Base-by-base conservation (phyloP, 2,888 invertebrate genomes). In the Cheilosia urbana region DNA sequence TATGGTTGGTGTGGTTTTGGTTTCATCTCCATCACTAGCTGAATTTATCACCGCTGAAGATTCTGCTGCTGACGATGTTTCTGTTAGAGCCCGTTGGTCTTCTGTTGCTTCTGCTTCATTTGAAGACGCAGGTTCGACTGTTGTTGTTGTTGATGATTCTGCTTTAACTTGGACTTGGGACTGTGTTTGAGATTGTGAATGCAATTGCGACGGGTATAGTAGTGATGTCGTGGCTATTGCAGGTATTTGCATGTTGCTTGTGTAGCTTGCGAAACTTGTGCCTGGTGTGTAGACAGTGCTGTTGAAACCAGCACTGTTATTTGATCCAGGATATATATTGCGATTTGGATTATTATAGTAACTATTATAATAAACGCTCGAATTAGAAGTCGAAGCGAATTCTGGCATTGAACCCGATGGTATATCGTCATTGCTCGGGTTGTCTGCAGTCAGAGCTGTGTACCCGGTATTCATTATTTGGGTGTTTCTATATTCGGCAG, bases 311-410 rank as follows among this genome's bases (percentile, higher is more conserved):
- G 63, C 66, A 82, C 76, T 88, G 73, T 87, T 78, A 84, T 69
- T 73, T 83, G 73, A 71, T 71, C 60, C 87, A 87, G 76, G 60
- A 55, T 71, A 55, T 21, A 77, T 53, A 62, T 83, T 87, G 42
- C 21, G 51, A 21, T 45, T 65, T 30, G 60, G 60, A 75, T 89
- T 88, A 78, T 87, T 87, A 88, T 88, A 88, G 87, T 87, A 88
- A 87, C 88, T 78, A 66, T 88, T 89, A 88, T 79, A 87, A 87
- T 87, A 87, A 87, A 87, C 88, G 89, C 89, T 88, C 88, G 88
- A 89, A 89, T 89, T 88, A 73, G 88, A 81, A 85, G 77, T 88
- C 88, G 69, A 27, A 47, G 6, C 73, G 21, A 49, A 13, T 11
- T 87, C 82, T 85, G 82, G 72, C 76, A 80, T 63, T 19, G 76